phyloP scores from a whole-genome alignment of 2,888 invertebrate species.

The Drosophila hamatofila region DNA sequence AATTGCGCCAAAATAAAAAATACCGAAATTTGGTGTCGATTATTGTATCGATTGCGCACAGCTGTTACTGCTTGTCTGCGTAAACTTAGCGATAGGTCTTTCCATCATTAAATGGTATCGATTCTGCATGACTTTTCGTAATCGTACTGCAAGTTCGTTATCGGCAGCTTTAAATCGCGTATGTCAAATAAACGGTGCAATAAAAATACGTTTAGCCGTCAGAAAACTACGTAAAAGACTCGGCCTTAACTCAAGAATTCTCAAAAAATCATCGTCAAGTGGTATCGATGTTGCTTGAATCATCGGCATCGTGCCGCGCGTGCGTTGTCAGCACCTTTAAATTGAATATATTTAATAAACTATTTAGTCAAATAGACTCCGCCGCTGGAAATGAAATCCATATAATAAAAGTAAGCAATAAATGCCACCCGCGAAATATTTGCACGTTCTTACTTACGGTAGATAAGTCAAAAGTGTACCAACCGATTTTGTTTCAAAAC shows the following conservation, averaged over 20 bases:
- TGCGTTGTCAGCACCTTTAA: conserved; percentile 3
- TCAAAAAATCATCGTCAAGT: not conserved
- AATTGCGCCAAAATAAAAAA: not conserved
- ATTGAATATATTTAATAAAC: not conserved
- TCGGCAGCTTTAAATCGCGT: not conserved
- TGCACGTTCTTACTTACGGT: not conserved
- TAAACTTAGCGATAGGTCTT: not conserved
- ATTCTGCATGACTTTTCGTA: not conserved
- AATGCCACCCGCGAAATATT: not conserved
- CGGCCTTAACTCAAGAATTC: not conserved
- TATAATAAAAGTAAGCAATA: not conserved
- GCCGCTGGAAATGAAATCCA: not conserved
- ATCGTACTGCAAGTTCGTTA: not conserved
- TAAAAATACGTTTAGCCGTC: not conserved
- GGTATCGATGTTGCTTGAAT: not conserved
- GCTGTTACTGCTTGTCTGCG: not conserved
- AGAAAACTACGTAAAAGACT: not conserved
- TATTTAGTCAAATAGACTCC: not conserved
- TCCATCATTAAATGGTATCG: not conserved
- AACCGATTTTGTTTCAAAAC: conserved; percentile 5
- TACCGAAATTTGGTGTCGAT: no score
- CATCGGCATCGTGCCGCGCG: not conserved
- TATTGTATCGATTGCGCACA: not conserved
- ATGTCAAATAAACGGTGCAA: not conserved
- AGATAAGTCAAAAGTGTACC: not conserved